phyloP scores from a whole-genome alignment of 2,888 invertebrate species.

The Clitarchus hookeri region DNA sequence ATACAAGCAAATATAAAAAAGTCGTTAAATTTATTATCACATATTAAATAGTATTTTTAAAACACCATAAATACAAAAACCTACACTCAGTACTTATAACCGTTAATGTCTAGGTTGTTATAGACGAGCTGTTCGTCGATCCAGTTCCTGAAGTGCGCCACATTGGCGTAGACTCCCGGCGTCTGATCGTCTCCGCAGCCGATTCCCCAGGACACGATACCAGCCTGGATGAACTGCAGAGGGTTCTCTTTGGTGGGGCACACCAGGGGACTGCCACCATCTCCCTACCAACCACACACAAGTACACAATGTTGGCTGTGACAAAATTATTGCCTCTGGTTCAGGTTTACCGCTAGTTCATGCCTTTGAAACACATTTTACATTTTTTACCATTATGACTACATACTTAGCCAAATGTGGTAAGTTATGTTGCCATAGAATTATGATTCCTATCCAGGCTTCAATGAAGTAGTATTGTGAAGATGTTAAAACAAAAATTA shows the following conservation, averaged over 20 bases:
- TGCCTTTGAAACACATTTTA: too few relatives aligned
- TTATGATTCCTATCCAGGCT: too few relatives aligned
- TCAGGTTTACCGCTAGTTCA: too few relatives aligned
- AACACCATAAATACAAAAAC: not conserved
- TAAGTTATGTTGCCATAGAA: too few relatives aligned
- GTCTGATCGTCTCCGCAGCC: slow-evolving; percentile 57
- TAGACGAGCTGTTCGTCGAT: slow-evolving; percentile 51
- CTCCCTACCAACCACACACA: slow-evolving; percentile 55
- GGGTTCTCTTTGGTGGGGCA: slow-evolving; percentile 64
- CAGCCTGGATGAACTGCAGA: slow-evolving; percentile 60
- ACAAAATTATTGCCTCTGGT: too few relatives aligned
- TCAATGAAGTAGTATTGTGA: too few relatives aligned
- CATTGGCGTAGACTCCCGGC: slow-evolving; percentile 60
- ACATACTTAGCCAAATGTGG: too few relatives aligned
- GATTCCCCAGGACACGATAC: slow-evolving; percentile 61
- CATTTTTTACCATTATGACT: too few relatives aligned
- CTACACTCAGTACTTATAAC: slow-evolving; percentile 32
- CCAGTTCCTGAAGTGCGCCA: slow-evolving; percentile 56
- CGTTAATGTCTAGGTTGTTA: slow-evolving; percentile 36
- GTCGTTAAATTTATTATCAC: not conserved
- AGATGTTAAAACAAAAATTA: too few relatives aligned
- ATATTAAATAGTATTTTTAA: not conserved
- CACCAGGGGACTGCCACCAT: slow-evolving; percentile 79
- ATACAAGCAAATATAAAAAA: not conserved
- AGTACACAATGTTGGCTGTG: too few relatives aligned